Evolutionary conservation across 2,888 invertebrate species (phyloP).

Genomic region (Agrochola litura): DNA sequence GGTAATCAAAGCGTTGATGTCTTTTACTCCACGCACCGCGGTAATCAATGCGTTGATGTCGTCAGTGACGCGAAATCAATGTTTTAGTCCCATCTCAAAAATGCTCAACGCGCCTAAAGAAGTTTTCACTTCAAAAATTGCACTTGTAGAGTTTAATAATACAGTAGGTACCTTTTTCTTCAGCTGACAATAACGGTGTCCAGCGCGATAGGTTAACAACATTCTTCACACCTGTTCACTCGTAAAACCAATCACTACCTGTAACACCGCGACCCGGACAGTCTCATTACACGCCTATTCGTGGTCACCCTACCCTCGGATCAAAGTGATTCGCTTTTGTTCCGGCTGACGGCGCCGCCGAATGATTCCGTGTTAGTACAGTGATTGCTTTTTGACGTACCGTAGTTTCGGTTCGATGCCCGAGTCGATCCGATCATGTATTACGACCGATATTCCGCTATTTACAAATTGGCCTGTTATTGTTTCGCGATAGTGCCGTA

Average conservation of each 20-base stretch:
- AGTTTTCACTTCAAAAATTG: background rate
- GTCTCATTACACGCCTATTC: conserved; percentile 53
- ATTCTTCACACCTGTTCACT: conserved; percentile 48
- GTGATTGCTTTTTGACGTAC: conserved; percentile 86
- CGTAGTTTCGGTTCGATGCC: conserved; percentile 70
- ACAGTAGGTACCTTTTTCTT: background rate
- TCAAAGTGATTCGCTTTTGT: conserved; percentile 87
- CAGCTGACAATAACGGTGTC: background rate
- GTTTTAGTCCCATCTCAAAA: no score
- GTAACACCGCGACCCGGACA: conserved; percentile 20
- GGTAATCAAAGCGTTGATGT: no score
- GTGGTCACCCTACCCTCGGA: conserved; percentile 74
- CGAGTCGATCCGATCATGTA: conserved; percentile 66
- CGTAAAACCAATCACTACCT: conserved; percentile 43
- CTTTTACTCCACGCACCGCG: no score
- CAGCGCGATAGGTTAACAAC: conserved; percentile 1
- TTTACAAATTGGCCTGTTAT: conserved; percentile 69
- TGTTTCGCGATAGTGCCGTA: conserved; percentile 65
- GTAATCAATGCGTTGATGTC: no score
- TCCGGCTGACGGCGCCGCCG: conserved; percentile 81
- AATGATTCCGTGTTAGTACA: conserved; percentile 83
- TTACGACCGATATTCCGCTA: conserved; percentile 64
- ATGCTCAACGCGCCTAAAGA: no score
- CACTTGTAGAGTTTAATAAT: conserved; percentile 20
- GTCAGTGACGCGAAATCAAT: no score